Percentiles rank a stretch among this genome's conserved stretches.
phyloP scores from a whole-genome alignment of 1,140 invertebrate genomes.

The Schlechtendalia chinensis region DNA sequence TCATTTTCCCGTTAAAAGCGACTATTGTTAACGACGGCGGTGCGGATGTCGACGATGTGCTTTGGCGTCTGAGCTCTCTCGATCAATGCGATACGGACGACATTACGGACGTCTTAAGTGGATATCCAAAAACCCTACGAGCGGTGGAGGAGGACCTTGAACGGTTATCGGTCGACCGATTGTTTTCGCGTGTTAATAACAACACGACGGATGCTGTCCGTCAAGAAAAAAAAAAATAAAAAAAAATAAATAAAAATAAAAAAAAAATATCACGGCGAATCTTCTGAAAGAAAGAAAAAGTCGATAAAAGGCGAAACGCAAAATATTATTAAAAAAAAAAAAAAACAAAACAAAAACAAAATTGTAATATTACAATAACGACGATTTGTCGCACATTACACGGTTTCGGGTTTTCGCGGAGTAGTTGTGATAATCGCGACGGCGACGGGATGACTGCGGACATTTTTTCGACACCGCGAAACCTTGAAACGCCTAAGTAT shows the following conservation, averaged over 20 bases:
- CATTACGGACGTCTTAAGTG: not conserved
- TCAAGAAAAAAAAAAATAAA: too few relatives aligned
- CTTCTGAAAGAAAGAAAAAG: not conserved
- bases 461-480: not conserved
- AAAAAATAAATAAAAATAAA: too few relatives aligned
- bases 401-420: conserved; percentile 2
- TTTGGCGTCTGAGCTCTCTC: not conserved
- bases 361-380: too few relatives aligned
- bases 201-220: conserved; percentile 19
- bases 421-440: not conserved
- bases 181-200: not conserved
- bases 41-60: not conserved
- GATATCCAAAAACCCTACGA: not conserved
- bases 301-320: not conserved
- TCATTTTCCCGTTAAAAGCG: conserved; percentile 19
- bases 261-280: not conserved
- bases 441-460: not conserved
- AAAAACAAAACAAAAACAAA: too few relatives aligned
- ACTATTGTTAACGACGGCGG: too few relatives aligned
- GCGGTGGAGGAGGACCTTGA: conserved; percentile 2
- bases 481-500: not conserved
- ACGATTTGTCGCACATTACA: conserved; percentile 38
- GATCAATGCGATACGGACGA: too few relatives aligned
- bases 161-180: conserved; percentile 2
- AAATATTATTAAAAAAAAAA: not conserved